Percentiles rank a stretch among this genome's conserved stretches.
Conservation (phyloP, 2,113 vertebrate genomes). For the human region DNA sequence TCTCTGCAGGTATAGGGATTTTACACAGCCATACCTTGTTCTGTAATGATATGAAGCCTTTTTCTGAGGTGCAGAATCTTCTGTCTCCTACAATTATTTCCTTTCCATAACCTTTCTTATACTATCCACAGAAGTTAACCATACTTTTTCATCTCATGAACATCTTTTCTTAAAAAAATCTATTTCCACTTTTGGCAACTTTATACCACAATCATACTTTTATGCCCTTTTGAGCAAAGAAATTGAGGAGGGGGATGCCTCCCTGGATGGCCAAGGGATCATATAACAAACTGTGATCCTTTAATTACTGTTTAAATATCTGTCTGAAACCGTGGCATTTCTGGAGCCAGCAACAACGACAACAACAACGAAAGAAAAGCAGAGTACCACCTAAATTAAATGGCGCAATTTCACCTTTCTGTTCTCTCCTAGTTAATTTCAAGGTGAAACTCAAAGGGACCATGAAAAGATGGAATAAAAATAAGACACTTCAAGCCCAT, state of each 20-base stretch:
- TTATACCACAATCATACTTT: not conserved
- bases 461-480: constrained; percentile 47
- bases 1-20: not conserved
- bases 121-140: not conserved
- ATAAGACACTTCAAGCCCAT: constrained; percentile 11
- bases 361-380: not conserved
- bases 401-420: not conserved
- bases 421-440: constrained; percentile 55
- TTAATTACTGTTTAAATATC: constrained; percentile 2
- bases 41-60: not conserved
- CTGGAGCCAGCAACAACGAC: not conserved
- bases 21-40: not conserved
- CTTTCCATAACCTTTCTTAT: not conserved
- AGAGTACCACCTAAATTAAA: not conserved
- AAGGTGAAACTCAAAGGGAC: constrained; percentile 51
- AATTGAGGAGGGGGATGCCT: not conserved
- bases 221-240: not conserved
- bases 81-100: not conserved
- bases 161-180: not conserved
- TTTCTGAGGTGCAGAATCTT: not conserved
- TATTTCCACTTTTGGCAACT: not conserved
- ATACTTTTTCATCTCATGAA: not conserved
- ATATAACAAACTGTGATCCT: not conserved
- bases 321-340: not conserved
- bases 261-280: not conserved